These are phyloP conservation scores for Pardosa pseudoannulata DNA, from an alignment of 2,888 invertebrate species.

Conservation along the genomic window DNA sequence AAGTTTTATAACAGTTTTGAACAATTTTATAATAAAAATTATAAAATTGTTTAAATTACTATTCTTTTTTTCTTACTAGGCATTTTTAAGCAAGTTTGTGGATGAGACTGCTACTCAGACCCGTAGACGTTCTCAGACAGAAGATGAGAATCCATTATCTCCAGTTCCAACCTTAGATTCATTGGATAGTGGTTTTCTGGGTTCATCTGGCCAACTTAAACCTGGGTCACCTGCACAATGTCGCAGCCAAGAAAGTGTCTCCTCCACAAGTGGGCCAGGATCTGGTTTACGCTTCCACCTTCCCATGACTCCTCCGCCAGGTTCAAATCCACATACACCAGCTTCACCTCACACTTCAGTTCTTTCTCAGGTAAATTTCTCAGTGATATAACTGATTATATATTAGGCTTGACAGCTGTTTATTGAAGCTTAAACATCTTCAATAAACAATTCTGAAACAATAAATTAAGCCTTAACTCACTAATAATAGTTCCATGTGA, in stretches of 20 bases:
- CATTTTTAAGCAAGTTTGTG: conserved; percentile 94
- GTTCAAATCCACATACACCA: conserved; percentile 90
- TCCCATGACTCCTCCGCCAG: conserved; percentile 88
- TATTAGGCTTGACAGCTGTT: too few relatives aligned
- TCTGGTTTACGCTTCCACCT: conserved; percentile 83
- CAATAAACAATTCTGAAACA: too few relatives aligned
- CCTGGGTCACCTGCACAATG: conserved; percentile 75
- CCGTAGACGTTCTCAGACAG: conserved; percentile 88
- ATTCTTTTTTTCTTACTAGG: too few relatives aligned
- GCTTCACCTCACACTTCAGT: conserved; percentile 86
- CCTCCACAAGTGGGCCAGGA: conserved; percentile 78
- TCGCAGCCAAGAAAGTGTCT: conserved; percentile 56
- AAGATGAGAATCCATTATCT: conserved; percentile 97
- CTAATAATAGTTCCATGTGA: too few relatives aligned
- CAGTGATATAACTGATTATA: too few relatives aligned
- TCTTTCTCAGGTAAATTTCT: conserved; percentile 75
- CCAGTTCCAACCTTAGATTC: conserved; percentile 88
- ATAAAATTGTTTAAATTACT: too few relatives aligned
- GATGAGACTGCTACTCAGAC: conserved; percentile 90
- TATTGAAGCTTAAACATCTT: too few relatives aligned
- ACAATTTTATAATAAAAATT: too few relatives aligned
- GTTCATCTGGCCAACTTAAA: conserved; percentile 74
- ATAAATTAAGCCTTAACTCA: too few relatives aligned
- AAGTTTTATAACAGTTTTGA: too few relatives aligned
- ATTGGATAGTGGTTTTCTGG: conserved; percentile 78